Percentiles rank a stretch among this genome's conserved stretches.
Conservation (phyloP, 92 coral and sea anemone species). For the Epizoanthus fatuus region DNA sequence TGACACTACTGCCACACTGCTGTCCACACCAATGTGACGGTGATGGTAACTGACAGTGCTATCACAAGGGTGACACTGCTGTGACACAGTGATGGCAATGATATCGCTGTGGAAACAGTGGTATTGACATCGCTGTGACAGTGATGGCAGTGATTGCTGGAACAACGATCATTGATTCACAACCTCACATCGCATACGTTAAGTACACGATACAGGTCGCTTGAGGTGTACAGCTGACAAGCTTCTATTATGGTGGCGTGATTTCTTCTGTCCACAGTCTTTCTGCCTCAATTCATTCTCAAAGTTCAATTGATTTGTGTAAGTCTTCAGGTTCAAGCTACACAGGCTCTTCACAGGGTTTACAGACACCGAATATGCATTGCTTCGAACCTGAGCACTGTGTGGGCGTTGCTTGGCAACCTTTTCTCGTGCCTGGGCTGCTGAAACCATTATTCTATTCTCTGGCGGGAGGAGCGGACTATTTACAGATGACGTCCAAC, state of each 20-base stretch:
- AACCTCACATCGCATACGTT: slow-evolving; percentile 39
- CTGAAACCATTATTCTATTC: slow-evolving; percentile 89
- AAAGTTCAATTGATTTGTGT: slow-evolving; percentile 77
- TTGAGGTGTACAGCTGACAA: slow-evolving; percentile 49
- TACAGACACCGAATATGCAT: slow-evolving; percentile 65
- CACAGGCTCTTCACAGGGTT: slow-evolving; percentile 86
- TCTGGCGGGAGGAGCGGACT: slow-evolving; percentile 71
- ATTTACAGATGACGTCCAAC: slow-evolving; percentile 91
- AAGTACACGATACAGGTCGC: slow-evolving; percentile 80
- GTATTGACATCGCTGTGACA: too few species aligned
- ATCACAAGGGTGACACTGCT: too few species aligned
- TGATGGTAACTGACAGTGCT: too few species aligned
- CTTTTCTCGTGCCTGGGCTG: slow-evolving; percentile 82
- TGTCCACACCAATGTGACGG: too few species aligned
- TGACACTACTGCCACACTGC: too few species aligned
- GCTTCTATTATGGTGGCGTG: slow-evolving; percentile 43
- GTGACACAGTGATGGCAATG: too few species aligned
- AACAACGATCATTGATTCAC: not conserved
- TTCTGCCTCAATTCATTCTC: slow-evolving; percentile 66
- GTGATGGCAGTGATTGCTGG: too few species aligned
- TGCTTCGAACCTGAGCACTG: slow-evolving; percentile 82
- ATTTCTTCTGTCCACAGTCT: slow-evolving; percentile 27
- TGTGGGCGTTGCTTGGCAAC: slow-evolving; percentile 84
- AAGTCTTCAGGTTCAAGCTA: slow-evolving; percentile 89
- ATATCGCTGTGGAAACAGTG: too few species aligned